These are phyloP conservation scores for Pipistrellus pipistrellus DNA, from an alignment of 2,797 vertebrate genomes.

Conservation along the genomic window DNA sequence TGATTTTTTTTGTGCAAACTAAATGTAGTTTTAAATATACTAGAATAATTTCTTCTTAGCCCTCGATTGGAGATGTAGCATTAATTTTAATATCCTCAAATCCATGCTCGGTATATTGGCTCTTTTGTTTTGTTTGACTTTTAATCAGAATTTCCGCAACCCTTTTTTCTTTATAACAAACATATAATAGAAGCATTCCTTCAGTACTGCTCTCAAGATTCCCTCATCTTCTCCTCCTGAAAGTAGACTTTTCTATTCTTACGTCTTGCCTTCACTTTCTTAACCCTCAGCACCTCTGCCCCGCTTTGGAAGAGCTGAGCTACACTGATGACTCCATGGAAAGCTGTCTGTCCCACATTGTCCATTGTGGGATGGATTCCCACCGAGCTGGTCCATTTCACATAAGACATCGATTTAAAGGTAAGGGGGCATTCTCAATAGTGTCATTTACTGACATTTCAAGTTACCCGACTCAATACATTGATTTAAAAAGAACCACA, in stretches of 20 bases:
- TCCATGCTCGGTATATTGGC: not conserved
- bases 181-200: not conserved
- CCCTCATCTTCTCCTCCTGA: not conserved
- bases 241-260: not conserved
- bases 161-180: not conserved
- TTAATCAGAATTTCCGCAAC: not conserved
- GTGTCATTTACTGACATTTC: not conserved
- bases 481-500: not conserved
- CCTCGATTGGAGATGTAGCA: not conserved
- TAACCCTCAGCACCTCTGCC: not conserved
- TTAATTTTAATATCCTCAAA: not conserved
- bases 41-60: constrained; percentile 1
- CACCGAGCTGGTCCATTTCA: not conserved
- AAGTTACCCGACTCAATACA: not conserved
- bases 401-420: not conserved
- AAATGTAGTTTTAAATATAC: constrained; percentile 21
- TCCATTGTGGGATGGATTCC: not conserved
- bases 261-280: not conserved
- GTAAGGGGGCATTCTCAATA: not conserved
- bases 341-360: not conserved
- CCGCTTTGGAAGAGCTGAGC: not conserved
- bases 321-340: not conserved
- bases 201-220: not conserved
- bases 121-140: not conserved
- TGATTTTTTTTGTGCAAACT: not conserved